These are phyloP conservation scores for Coleophora deauratella DNA, from an alignment of 2,888 invertebrate genomes.

Conservation along the genomic window DNA sequence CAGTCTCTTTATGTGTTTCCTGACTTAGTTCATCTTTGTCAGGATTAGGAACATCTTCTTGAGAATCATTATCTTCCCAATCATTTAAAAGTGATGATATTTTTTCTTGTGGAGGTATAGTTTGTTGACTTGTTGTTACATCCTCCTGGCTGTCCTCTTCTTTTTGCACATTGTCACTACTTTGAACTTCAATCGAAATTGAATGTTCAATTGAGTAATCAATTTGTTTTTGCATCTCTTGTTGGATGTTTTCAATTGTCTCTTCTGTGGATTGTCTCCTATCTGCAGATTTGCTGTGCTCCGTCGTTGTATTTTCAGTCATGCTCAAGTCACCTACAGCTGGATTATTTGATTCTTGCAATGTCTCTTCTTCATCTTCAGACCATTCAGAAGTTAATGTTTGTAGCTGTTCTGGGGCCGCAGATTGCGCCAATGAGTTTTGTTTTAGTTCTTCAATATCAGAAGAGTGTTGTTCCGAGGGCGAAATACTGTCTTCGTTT, in stretches of 20 bases:
- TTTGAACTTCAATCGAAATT: constrained; percentile 8
- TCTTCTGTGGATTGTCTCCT: constrained; percentile 33
- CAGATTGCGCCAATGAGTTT: background rate
- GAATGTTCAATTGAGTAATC: background rate
- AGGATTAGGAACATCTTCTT: constrained; percentile 31
- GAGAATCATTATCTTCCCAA: constrained; percentile 69
- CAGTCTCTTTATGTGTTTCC: background rate
- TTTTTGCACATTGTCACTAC: constrained; percentile 26
- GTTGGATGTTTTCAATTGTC: constrained; percentile 64
- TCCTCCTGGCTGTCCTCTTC: constrained; percentile 6
- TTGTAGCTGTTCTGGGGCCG: constrained; percentile 34
- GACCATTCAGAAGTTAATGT: constrained; percentile 53
- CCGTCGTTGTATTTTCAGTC: background rate
- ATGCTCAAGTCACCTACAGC: too few species aligned
- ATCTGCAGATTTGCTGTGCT: constrained; percentile 17
- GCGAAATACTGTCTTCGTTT: background rate
- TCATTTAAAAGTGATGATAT: constrained; percentile 61
- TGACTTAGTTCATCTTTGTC: constrained; percentile 4
- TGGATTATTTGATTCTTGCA: constrained; percentile 10
- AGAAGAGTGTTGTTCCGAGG: too few species aligned
- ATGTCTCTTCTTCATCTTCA: constrained; percentile 34
- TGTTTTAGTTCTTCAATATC: too few species aligned
- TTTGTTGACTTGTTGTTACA: constrained; percentile 17
- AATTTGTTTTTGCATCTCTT: constrained; percentile 57
- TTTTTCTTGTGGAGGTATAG: constrained; percentile 31